Evolutionary conservation across 2,888 invertebrate genomes (phyloP).

Genomic region (Standfussiana lucernea): DNA sequence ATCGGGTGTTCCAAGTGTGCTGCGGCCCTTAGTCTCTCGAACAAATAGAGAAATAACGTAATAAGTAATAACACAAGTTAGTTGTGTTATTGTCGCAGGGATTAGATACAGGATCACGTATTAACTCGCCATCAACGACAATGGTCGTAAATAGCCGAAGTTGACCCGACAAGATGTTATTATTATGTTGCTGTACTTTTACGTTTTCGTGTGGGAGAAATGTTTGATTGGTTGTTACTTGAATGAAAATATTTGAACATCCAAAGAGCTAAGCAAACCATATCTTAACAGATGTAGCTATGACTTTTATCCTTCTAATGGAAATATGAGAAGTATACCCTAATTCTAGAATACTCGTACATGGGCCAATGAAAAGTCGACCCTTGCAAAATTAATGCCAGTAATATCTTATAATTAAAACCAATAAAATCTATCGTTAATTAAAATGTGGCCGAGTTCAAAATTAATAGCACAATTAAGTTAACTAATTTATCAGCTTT

Average conservation of each 20-base stretch:
- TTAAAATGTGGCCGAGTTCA: constrained; percentile 23
- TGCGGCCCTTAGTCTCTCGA: constrained; percentile 7
- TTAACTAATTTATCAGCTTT: constrained; percentile 34
- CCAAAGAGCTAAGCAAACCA: background rate
- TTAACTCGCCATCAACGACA: constrained; percentile 24
- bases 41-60: constrained; percentile 23
- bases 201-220: background rate
- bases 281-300: background rate
- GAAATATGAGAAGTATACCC: background rate
- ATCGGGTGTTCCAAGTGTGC: background rate
- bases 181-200: constrained; percentile 6
- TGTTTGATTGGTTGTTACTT: background rate
- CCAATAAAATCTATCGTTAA: constrained; percentile 25
- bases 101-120: constrained; percentile 41
- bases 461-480: constrained; percentile 48
- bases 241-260: background rate
- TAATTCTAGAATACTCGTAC: background rate
- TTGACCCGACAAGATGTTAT: background rate
- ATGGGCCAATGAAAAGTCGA: background rate
- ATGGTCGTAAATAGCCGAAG: constrained; percentile 13
- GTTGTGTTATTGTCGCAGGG: constrained; percentile 25
- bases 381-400: background rate
- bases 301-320: background rate
- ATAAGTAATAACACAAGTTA: constrained; percentile 38
- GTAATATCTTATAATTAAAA: constrained; percentile 20